Conservation (phyloP, 1,140 invertebrate genomes). For the Diabrotica undecimpunctata region DNA sequence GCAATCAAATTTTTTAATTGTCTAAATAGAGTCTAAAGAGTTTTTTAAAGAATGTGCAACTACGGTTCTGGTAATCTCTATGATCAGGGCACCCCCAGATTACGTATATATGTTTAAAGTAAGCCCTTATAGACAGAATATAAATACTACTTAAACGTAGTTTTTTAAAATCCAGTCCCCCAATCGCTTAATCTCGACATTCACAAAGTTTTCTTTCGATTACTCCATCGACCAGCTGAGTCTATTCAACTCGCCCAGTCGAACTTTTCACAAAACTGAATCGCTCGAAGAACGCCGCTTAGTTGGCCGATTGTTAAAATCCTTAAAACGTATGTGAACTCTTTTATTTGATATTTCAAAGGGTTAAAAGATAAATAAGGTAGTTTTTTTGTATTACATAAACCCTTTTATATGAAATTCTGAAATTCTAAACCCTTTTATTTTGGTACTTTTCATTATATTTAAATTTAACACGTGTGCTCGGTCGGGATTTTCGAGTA, state of each 20-base stretch:
- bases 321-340: constrained; percentile 23
- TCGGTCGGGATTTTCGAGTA: constrained; percentile 11
- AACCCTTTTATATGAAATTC: constrained; percentile 22
- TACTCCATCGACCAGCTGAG: neutral
- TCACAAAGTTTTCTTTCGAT: constrained; percentile 14
- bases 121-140: constrained; percentile 15
- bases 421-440: constrained; percentile 19
- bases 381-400: constrained; percentile 21
- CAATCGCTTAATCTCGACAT: neutral
- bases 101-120: constrained; percentile 21
- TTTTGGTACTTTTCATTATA: constrained; percentile 20
- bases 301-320: constrained; percentile 18
- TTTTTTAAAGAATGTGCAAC: neutral
- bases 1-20: too few relatives aligned
- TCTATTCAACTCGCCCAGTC: constrained; percentile 4
- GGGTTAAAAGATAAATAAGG: constrained; percentile 23
- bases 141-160: constrained; percentile 21
- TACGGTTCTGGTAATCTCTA: neutral
- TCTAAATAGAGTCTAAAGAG: too few relatives aligned
- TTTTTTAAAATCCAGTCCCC: constrained; percentile 16
- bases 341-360: constrained; percentile 22
- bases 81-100: constrained; percentile 22
- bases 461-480: constrained; percentile 23
- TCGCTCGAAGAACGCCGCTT: neutral
- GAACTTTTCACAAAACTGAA: constrained; percentile 1